A percentile compares a stretch with the other conserved stretches of the same genome.
phyloP scores from a whole-genome alignment of 35 echinoderm and acorn worm species.

The Heliocidaris erythrogramma region DNA sequence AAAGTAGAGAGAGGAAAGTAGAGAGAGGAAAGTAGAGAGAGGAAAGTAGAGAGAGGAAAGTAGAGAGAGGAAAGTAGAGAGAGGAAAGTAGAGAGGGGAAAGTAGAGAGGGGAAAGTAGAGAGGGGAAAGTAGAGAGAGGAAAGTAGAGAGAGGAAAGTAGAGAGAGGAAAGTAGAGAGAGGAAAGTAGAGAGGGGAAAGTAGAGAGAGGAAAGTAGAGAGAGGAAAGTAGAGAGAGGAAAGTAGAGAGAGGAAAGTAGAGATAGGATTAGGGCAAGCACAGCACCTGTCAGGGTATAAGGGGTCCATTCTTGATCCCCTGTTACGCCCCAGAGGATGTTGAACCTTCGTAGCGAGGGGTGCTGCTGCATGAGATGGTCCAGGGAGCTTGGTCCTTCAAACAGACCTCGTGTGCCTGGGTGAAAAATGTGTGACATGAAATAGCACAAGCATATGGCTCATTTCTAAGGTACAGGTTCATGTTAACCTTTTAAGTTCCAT shows the following conservation, averaged over 20 bases:
- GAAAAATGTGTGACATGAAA: neutral
- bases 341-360: neutral
- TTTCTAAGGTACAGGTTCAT: too few relatives aligned
- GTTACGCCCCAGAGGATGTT: conserved; percentile 62
- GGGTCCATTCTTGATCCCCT: conserved; percentile 91
- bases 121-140: too few relatives aligned
- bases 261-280: neutral
- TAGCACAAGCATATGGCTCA: neutral
- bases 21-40: neutral
- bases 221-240: neutral
- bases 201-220: neutral
- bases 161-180: neutral
- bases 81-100: neutral
- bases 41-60: too few relatives aligned
- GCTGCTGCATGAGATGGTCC: neutral
- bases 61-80: neutral
- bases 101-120: too few relatives aligned
- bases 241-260: neutral
- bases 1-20: neutral
- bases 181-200: neutral
- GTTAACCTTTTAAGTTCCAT: too few relatives aligned
- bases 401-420: neutral
- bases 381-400: neutral
- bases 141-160: neutral
- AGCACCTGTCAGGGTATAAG: conserved; percentile 79